Evolutionary conservation across 2,113 vertebrate species (phyloP), one percentile per base, ranked within the genome.

Genomic region (Brachionichthys hirsutus): DNA sequence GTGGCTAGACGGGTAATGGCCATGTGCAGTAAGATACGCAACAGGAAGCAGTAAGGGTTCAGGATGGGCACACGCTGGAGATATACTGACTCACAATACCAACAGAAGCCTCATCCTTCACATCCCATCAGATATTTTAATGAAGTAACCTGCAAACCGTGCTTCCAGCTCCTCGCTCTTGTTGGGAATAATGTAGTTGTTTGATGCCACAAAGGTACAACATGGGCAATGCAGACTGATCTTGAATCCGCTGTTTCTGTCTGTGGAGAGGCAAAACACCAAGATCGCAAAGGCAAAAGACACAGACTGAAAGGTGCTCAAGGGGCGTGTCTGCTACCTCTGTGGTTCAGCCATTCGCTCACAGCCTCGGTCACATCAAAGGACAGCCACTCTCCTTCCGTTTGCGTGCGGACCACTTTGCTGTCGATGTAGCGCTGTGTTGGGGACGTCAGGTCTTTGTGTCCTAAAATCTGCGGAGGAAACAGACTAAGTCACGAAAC

Each of bases 141-240:
- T 58, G 13, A 58, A 69, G 56, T 62, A 89, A 98, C 97, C 97
- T 95, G 95, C 97, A 89, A 98, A 98, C 78, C 94, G 92, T 65
- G 95, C 91, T 88, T 98, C 97, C 62, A 98, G 91, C 75, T 96
- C 97, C 80, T 99, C 96, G 14, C 95, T 99, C 92, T 97, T 97
- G 89, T 99, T 98, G 75, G 95, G 96, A 83, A 98, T 95, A 77
- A 99, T 98, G 88, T 94, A 95, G 90, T 99, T 99, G 87, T 94
- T 98, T 12, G 94, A 95, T 51, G 94, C 93, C 36, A 98, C 92
- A 8, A 99, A 98, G 3, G 97, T 98, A 75, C 97, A 98, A 86
- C 96, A 99, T 0, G 97, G 97, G 75, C 97, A 99, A 72, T 99
- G 97, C 62, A 98, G 92, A 77, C 94, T 98, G 90, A 99, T 94